Evolutionary conservation across 2,888 invertebrate species (phyloP), one percentile per base, ranked within the genome.

Genomic region (Hemicrepidius hirtus): DNA sequence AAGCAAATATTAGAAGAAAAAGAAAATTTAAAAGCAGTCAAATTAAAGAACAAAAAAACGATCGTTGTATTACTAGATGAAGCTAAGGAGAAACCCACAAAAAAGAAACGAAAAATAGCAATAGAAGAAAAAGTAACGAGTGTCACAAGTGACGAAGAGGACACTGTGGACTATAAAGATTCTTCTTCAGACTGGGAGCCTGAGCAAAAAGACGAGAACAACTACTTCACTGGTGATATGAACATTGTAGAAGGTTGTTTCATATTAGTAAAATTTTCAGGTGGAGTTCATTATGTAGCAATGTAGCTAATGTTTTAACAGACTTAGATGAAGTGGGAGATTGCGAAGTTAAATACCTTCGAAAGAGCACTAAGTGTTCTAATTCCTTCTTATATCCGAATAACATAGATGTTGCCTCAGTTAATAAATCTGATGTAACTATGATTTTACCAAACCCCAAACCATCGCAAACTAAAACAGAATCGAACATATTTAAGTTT

Each of bases 111-210:
- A 59, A 59, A 40, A 59, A 40, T 40, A 59, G 40, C 40, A 59
- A 37, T 40, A 59, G 40, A 40, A 59, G 40, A 59, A 59, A 18
- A 40, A 37, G 21, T 40, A 59, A 59, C 40, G 18, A 40, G 20
- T 59, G 40, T 16, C 37, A 59, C 12, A n/a, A 40, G 40, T 40
- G 40, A 40, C 13, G 49, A 20, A 49, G 60, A 37, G 21, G 60
- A 60, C 40, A 60, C 20, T 60, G 60, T 60, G 40, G 60, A 60
- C 40, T 60, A 60, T 60, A 40, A 60, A 60, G 60, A 60, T 59
- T 59, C 59, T 59, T 59, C 35, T 59, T 59, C 59, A 59, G 28
- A 59, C 59, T 59, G 59, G 59, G 59, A 59, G 59, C 32, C 59
- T 59, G 59, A 59, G 13, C 40, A 53, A 53, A 24, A 53, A 53